Evolutionary conservation across 2,113 vertebrate species (phyloP), one percentile per base, ranked within the genome.

Genomic region (Mesembrinibis cayennensis): DNA sequence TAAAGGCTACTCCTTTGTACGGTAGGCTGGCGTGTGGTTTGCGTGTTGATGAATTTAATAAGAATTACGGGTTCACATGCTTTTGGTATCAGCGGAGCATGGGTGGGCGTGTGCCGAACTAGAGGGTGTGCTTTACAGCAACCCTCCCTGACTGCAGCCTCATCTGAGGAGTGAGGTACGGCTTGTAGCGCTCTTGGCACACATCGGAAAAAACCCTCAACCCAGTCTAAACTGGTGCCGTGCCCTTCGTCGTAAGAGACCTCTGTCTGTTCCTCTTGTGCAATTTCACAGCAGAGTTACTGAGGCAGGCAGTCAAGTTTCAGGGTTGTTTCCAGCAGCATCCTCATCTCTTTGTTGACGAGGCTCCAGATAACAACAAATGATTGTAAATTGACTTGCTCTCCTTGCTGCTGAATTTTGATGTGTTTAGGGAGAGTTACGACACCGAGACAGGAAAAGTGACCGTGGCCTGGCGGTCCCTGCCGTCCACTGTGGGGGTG

Each of bases 1-100:
- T 97, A 99, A 99, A 98, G 99, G 99, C 59, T 99, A 99, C 97
- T 99, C 99, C 63, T 99, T 99, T 77, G 98, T 99, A 96, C 98
- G 99, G 99, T 99, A 98, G 9, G 98, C 25, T 84, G 27, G 6
- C 3, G 23, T 2, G 13, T 9, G 3, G 11, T 16, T 25, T 6
- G 5, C 17, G 1, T 2, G 3, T 25, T 3, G 32, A 10, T 9
- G 18, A 1, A 3, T 16, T 56, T 6, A 6, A 3, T 2, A 4
- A 25, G 6, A n/a, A 5, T 9, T 6, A 5, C 0, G 16, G 42
- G 14, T 12, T 69, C 1, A 7, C 5, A 0, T 3, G 30, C 44
- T 30, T 29, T 16, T 3, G 29, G n/a, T 5, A 22, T 9, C 26
- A 11, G 63, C 4, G 5, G 23, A 29, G 55, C 13, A 1, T 1